Base-by-base conservation (phyloP, 2,888 invertebrate genomes). In the Nemotelus nigrinus region DNA sequence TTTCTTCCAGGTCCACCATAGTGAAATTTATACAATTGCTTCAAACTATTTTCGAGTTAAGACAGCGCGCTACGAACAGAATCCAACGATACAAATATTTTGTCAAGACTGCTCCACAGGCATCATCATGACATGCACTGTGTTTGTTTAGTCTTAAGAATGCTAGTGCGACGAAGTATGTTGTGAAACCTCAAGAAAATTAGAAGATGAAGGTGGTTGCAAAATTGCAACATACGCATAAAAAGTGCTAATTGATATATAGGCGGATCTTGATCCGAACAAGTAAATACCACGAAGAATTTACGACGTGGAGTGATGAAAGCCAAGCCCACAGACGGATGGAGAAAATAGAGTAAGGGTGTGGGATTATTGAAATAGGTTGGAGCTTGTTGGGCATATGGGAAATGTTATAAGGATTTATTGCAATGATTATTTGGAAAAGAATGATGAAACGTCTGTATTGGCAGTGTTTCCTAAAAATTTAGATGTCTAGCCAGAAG, bases 191-290 rank as follows among this genome's bases (percentile, higher is more conserved):
- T 65, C 44, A 65, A 6, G n/a, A 67, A 25, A 67, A 25, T 48
- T 8, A 47, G 47, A 10, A 41, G 41, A 67, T 47, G 67, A 47
- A 47, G 67, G 45, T 25, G 67, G 39, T 25, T 10, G 10, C 25
- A 25, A 67, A 67, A 67, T 67, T 67, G 67, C 67, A 67, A 67
- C 67, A 67, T 67, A 67, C 50, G 67, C 67, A 67, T 25, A 1
- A 67, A 67, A 67, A 48, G 47, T 67, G 67, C 50, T 67, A 48
- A 67, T 48, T n/a, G 67, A 47, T 67, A 67, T 47, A 67, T 63
- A 43, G 43, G 25, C 41, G 8, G 41, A 5, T 7, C 25, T 10
- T 58, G 7, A n/a, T 58, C 10, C 53, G 10, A 7, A 57, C 10
- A 57, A 57, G 25, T 3, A 57, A 57, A 57, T 57, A 10, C 10